These are phyloP conservation scores for Calephelis virginiensis DNA, from an alignment of 1,140 invertebrate species.

Conservation along the genomic window DNA sequence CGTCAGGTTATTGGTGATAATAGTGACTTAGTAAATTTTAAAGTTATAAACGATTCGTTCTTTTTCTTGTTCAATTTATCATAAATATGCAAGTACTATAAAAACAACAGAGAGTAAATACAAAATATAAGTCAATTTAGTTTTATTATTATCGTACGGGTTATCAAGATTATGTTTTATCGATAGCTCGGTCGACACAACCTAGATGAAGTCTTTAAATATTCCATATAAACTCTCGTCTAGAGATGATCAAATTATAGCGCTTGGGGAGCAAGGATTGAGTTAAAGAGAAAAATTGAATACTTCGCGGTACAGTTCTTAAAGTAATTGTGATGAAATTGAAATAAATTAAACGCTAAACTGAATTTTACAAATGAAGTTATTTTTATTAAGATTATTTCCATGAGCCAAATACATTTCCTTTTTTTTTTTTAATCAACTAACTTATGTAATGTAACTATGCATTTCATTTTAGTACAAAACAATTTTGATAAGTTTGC, in stretches of 20 bases:
- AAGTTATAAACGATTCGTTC: no score
- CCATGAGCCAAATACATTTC: no score
- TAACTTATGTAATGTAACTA: no score
- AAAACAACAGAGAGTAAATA: neutral
- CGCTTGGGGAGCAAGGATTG: neutral
- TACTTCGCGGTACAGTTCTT: neutral
- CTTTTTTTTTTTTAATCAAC: no score
- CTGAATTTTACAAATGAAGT: no score
- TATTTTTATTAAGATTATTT: no score
- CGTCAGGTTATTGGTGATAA: no score
- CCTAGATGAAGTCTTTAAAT: conserved; percentile 16
- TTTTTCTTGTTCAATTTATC: no score
- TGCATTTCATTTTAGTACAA: no score
- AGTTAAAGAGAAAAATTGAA: conserved; percentile 9
- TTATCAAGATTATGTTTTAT: neutral
- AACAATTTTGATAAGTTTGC: no score
- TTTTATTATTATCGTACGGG: neutral
- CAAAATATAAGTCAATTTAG: neutral
- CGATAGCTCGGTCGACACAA: neutral
- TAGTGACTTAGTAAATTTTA: no score
- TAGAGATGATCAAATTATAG: conserved; percentile 1
- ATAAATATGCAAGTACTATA: no score
- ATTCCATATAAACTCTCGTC: conserved; percentile 13
- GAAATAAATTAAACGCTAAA: neutral
- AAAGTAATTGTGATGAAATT: neutral